Conservation (phyloP, 2,113 vertebrate species). For the Mustela lutreola region DNA sequence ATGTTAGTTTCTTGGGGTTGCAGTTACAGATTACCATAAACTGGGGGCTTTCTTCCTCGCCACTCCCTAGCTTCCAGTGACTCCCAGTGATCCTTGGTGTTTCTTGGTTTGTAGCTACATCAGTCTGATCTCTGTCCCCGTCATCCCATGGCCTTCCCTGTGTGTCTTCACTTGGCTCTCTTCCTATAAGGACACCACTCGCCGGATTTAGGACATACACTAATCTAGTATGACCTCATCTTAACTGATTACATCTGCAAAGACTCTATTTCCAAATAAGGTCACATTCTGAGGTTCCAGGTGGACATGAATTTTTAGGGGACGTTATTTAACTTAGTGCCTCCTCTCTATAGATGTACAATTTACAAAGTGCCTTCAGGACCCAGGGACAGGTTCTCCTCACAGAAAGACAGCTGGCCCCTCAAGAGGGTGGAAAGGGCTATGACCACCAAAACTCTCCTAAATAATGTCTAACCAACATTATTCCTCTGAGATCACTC, state of each 20-base stretch:
- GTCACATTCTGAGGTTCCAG: background rate
- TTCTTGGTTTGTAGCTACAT: background rate
- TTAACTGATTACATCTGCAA: background rate
- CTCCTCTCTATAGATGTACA: background rate
- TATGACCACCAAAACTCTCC: background rate
- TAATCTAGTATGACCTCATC: background rate
- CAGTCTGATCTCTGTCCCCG: background rate
- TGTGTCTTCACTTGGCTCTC: background rate
- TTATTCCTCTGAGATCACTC: background rate
- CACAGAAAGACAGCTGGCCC: background rate
- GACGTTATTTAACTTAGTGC: background rate
- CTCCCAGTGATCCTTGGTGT: background rate
- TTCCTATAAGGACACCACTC: background rate
- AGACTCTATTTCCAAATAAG: background rate
- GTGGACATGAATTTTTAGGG: background rate
- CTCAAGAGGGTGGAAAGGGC: background rate
- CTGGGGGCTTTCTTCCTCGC: background rate
- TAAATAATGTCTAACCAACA: background rate
- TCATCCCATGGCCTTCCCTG: background rate
- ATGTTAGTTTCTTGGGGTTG: background rate
- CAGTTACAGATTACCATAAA: background rate
- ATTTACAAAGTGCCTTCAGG: background rate
- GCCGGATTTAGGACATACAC: background rate
- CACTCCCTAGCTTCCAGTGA: background rate
- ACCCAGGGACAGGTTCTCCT: background rate